Base-by-base conservation (phyloP, 2,797 vertebrate species). In the Dermochelys coriacea region DNA sequence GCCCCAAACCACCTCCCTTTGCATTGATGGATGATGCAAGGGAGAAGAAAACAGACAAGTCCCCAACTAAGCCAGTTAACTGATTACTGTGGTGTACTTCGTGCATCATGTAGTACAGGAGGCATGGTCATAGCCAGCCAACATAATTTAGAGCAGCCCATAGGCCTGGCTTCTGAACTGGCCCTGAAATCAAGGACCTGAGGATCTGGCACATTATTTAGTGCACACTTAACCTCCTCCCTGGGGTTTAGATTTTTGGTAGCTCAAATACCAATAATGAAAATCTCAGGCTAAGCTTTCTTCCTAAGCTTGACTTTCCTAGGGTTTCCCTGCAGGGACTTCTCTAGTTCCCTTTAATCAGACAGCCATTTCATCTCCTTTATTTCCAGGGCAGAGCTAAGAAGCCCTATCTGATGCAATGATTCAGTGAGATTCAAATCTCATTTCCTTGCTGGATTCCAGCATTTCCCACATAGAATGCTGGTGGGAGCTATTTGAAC, bases 1-100 rank as follows among this genome's bases (percentile, higher is more conserved):
- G 47, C 12, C 29, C 50, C 18, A 11, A 19, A 51, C 29, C 29
- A 18, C 55, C 0, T 0, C 0, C 0, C n/a, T 74, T 79, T 81
- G 25, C 7, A 6, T 11, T 41, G 21, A 1, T 4, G 2, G 2
- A 15, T n/a, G 57, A 6, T 12, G 31, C 9, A 34, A 12, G 18
- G 0, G 0, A 87, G 71, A 5, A 34, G 41, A 85, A 83, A 25
- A 2, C 9, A 47, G 50, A 86, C 27, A 80, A 6, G 2, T 75
- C 81, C 41, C 85, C 19, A 71, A 6, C 19, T 41, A 71, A n/a
- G 34, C 34, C 64, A 21, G 21, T 4, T 71, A 25, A 71, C 68
- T 6, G 21, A 10, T 37, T 71, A 21, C 10, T 25, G 9, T 71
- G 16, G 68, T 19, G 19, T 41, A 23, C 68, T 37, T 71, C 19